These are phyloP conservation scores for Drosophila demipolita DNA, from an alignment of 2,888 invertebrate genomes.

Conservation along the genomic window DNA sequence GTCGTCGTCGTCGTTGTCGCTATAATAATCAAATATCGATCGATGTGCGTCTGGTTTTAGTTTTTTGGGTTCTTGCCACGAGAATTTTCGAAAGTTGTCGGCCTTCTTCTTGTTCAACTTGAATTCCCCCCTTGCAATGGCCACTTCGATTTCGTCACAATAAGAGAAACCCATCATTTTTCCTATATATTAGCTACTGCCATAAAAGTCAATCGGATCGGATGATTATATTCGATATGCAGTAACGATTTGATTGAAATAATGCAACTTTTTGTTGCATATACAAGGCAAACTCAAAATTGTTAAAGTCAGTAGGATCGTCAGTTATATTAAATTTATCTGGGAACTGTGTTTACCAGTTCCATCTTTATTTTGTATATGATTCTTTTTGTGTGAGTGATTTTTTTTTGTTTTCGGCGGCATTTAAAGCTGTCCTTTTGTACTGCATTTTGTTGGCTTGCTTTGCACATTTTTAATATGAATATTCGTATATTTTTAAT, in stretches of 20 bases:
- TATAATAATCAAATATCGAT: slow-evolving; percentile 84
- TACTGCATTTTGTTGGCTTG: slow-evolving; percentile 33
- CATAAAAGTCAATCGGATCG: background rate
- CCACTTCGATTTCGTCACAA: background rate
- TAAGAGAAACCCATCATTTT: background rate
- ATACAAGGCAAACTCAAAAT: background rate
- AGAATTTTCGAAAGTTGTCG: slow-evolving; percentile 50
- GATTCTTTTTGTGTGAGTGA: background rate
- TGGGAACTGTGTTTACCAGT: background rate
- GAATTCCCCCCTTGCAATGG: background rate
- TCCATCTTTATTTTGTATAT: background rate
- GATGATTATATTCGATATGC: background rate
- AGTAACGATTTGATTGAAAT: background rate
- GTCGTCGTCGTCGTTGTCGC: slow-evolving; percentile 33
- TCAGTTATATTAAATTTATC: background rate
- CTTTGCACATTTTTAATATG: slow-evolving; percentile 59
- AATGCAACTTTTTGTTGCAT: background rate
- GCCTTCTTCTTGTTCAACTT: slow-evolving; percentile 12
- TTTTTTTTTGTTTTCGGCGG: background rate
- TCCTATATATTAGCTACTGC: background rate
- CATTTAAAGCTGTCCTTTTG: slow-evolving; percentile 24
- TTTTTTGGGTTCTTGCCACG: slow-evolving; percentile 58
- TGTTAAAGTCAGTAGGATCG: background rate
- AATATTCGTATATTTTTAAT: slow-evolving; percentile 73
- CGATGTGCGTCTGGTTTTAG: slow-evolving; percentile 80